phyloP scores from a whole-genome alignment of 1,140 invertebrate species.

The Leptinotarsa undecemlineata region DNA sequence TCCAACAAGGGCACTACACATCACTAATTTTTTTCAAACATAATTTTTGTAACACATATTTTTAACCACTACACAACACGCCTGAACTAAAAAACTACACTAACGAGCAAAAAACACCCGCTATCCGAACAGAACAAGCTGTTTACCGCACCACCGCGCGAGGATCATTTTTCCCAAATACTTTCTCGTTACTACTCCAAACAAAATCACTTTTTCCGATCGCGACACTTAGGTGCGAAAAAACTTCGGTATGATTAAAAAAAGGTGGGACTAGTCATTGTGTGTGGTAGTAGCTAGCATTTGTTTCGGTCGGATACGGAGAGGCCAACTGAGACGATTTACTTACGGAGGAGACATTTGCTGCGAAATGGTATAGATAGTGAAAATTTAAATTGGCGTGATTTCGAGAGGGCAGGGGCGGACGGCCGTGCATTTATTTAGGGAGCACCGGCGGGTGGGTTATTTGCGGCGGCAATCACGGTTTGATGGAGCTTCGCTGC shows the following conservation, averaged over 20 bases:
- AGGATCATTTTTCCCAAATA: neutral
- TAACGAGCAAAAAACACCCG: neutral
- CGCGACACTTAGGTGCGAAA: neutral
- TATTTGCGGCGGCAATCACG: neutral
- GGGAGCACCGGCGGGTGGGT: neutral
- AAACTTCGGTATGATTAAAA: neutral
- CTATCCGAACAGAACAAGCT: neutral
- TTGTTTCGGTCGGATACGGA: conserved; percentile 1
- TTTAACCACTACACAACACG: neutral
- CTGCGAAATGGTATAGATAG: conserved; percentile 5
- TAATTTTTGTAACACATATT: neutral
- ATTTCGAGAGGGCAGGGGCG: neutral
- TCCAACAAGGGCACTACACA: conserved; percentile 7
- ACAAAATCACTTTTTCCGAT: neutral
- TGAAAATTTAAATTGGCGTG: conserved; percentile 6
- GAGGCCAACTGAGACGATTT: conserved; percentile 5
- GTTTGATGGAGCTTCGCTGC: too few relatives aligned
- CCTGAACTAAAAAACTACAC: neutral
- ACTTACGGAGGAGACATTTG: conserved; percentile 2
- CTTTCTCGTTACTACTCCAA: too few relatives aligned
- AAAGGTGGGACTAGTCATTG: neutral
- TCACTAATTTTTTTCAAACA: neutral
- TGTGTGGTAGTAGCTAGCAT: neutral
- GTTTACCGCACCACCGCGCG: neutral
- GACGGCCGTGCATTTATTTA: neutral